Evolutionary conservation across 2,888 invertebrate genomes (phyloP), one percentile per base, ranked within the genome.

Genomic region (Microdon myrmicae): DNA sequence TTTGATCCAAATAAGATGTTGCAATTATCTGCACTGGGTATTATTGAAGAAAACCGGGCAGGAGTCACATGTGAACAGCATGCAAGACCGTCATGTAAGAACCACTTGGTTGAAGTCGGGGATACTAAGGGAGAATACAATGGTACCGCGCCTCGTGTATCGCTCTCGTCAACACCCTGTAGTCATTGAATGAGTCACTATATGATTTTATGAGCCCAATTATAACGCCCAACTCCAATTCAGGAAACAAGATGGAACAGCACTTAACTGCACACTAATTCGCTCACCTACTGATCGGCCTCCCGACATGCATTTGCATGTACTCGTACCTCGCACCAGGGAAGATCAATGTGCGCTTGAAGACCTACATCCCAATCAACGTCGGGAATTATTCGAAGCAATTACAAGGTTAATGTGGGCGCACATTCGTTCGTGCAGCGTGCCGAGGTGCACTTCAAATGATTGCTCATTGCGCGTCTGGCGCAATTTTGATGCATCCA

Each of bases 331-430:
- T 41, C 34, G 13, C 14, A 25, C 13, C 32, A 31, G 43, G 26
- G 43, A 60, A 55, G 55, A 43, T 47, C 35, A 55, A 55, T 28
- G n/a, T 19, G 23, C 28, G 34, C 32, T 37, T 43, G 6, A 32
- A 60, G 43, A 49, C 48, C 47, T 49, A 44, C 43, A 55, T 60
- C 60, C n/a, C 55, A 56, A 56, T 61, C 48, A 49, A 45, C 39
- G 56, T 39, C 26, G 28, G 41, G 41, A 58, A 47, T 53, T 51
- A 64, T 64, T 64, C 64, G 10, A 28, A 53, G 45, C 64, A 64
- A 64, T 64, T 64, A 58, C 64, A 64, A 58, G 56, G 58, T 58
- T 58, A 64, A 58, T 56, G 58, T 58, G 64, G 64, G 58, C 51
- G 32, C 51, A 51, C 64, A 64, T 51, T 58, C 38, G 29, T 51